Percentiles rank a stretch among this genome's conserved stretches.
Evolutionary conservation across 2,797 vertebrate species (phyloP).

Genomic region (Serranus cabrilla): DNA sequence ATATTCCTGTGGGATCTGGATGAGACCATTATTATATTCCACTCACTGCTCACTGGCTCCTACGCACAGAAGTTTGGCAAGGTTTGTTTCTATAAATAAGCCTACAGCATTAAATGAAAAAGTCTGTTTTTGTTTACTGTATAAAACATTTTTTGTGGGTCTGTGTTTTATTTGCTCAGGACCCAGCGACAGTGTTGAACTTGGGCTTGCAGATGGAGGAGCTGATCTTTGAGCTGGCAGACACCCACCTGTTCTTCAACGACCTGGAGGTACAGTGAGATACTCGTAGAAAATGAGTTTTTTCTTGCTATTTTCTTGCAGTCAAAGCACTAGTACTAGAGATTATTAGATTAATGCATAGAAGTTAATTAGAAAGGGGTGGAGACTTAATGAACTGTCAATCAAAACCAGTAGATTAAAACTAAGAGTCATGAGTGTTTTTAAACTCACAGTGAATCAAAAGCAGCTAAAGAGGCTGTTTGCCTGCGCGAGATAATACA

Average conservation of each 20-base stretch:
- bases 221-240: slow-evolving; percentile 98
- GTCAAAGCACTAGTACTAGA: neutral
- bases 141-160: neutral
- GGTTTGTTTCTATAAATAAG: slow-evolving; percentile 78
- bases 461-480: too few species aligned
- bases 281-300: too few species aligned
- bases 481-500: too few species aligned
- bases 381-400: neutral
- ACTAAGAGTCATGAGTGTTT: too few species aligned
- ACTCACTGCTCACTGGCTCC: slow-evolving; percentile 97
- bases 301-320: neutral
- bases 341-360: neutral
- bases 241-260: slow-evolving; percentile 99
- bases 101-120: neutral
- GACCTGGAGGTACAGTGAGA: slow-evolving; percentile 92
- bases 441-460: neutral
- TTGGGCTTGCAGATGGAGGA: slow-evolving; percentile 98
- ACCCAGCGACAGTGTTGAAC: slow-evolving; percentile 94
- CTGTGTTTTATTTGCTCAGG: slow-evolving; percentile 79
- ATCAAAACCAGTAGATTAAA: neutral
- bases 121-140: neutral
- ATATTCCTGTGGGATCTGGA: slow-evolving; percentile 99
- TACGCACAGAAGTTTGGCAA: slow-evolving; percentile 98
- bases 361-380: neutral
- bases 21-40: slow-evolving; percentile 99